Evolutionary conservation across 2,797 vertebrate species (phyloP).

Genomic region (Hippoglossus hippoglossus): DNA sequence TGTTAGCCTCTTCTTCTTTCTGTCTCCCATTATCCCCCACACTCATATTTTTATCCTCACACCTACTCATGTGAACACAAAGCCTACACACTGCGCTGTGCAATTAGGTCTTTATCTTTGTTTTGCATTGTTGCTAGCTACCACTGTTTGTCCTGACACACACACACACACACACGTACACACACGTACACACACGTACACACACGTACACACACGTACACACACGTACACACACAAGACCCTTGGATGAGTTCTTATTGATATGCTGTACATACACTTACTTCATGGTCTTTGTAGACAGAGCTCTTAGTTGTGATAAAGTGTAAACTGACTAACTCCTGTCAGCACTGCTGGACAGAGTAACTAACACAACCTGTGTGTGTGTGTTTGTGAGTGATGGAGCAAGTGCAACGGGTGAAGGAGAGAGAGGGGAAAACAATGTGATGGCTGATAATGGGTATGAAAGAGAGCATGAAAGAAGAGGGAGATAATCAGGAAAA

Average conservation of each 20-base stretch:
- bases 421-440: constrained; percentile 35
- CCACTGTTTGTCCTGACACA: constrained; percentile 49
- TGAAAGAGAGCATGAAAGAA: constrained; percentile 38
- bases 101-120: constrained; percentile 66
- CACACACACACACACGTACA: background rate
- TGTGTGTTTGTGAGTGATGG: background rate
- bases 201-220: no score
- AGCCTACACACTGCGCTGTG: constrained; percentile 26
- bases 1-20: constrained; percentile 29
- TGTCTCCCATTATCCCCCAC: constrained; percentile 54
- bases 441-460: constrained; percentile 44
- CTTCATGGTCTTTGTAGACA: constrained; percentile 47
- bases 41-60: constrained; percentile 70
- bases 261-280: constrained; percentile 45
- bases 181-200: no score
- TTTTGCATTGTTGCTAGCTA: constrained; percentile 49
- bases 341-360: constrained; percentile 53
- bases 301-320: constrained; percentile 71
- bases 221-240: constrained; percentile 21
- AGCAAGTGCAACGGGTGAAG: constrained; percentile 39
- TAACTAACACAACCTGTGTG: constrained; percentile 20
- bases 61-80: constrained; percentile 66
- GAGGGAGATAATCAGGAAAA: constrained; percentile 48
- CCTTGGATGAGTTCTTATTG: constrained; percentile 51
- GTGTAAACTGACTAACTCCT: constrained; percentile 56